A percentile compares a stretch with the other conserved stretches of the same genome.
Conservation (phyloP, 2,113 vertebrate genomes). For the Ardeotis arabs region DNA sequence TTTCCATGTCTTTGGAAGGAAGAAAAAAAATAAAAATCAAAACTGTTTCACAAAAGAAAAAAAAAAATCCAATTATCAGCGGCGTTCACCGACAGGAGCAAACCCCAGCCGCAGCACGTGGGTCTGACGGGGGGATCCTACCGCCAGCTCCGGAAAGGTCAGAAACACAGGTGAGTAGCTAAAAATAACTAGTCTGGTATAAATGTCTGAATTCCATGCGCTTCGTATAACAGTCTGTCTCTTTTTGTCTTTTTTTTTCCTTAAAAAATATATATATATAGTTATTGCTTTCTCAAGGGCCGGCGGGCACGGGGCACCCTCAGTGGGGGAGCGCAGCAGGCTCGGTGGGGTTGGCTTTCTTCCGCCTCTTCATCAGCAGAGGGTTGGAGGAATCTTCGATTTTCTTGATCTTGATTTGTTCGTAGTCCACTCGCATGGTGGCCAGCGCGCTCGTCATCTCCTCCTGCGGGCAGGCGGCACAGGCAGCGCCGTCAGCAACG, state of each 20-base stretch:
- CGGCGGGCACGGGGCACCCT: background rate
- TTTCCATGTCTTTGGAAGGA: conserved; percentile 50
- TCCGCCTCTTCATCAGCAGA: conserved; percentile 92
- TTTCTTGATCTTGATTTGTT: conserved; percentile 98
- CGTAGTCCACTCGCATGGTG: conserved; percentile 96
- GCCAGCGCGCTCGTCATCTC: conserved; percentile 99
- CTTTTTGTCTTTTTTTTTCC: conserved; percentile 36
- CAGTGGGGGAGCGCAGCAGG: conserved; percentile 75
- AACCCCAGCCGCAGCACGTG: background rate
- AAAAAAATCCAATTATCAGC: background rate
- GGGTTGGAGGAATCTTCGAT: conserved; percentile 96
- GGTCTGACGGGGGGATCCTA: background rate
- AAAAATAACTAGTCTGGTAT: conserved; percentile 73
- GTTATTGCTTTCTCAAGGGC: conserved; percentile 84
- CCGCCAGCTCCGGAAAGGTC: conserved; percentile 34
- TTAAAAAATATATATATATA: conserved; percentile 72
- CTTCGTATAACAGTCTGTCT: conserved; percentile 53
- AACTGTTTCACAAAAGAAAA: background rate
- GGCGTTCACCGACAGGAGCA: background rate
- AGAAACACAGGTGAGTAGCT: conserved; percentile 63
- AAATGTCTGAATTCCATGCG: conserved; percentile 65
- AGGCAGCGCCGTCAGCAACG: background rate
- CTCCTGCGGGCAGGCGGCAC: conserved; percentile 77
- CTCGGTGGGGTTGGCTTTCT: conserved; percentile 83
- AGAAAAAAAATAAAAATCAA: background rate